Percentiles rank a stretch among this genome's conserved stretches.
Evolutionary conservation across 1,140 invertebrate genomes (phyloP).

Genomic region (Drosophila punjabiensis): DNA sequence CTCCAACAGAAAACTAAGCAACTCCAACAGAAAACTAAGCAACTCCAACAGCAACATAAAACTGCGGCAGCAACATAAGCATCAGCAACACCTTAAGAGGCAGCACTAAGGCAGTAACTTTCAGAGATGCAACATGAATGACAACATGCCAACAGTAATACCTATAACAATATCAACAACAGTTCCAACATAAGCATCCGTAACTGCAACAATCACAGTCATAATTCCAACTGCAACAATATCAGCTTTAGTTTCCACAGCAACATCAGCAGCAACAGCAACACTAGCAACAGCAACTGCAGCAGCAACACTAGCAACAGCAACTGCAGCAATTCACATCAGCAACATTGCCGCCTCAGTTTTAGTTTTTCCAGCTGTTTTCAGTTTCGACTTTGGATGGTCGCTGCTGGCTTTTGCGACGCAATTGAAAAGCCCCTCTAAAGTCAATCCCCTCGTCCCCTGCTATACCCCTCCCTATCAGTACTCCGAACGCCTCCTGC

Average conservation of each 20-base stretch:
- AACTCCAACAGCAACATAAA: too few relatives aligned
- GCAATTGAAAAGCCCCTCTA: constrained; percentile 63
- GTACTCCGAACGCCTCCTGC: not conserved
- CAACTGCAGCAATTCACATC: not conserved
- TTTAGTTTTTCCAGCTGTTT: constrained; percentile 60
- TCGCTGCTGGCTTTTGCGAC: constrained; percentile 56
- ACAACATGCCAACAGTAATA: not conserved
- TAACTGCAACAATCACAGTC: not conserved
- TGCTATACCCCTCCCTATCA: not conserved
- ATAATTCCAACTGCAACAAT: not conserved
- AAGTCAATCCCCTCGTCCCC: not conserved
- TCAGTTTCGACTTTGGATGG: constrained; percentile 60
- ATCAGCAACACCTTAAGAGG: not conserved
- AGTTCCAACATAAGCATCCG: not conserved
- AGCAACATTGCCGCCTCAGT: constrained; percentile 17
- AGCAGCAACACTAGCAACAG: not conserved
- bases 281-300: not conserved
- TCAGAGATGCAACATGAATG: too few relatives aligned
- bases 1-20: not conserved
- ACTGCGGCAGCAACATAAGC: not conserved
- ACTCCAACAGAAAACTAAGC: not conserved
- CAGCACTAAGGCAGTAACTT: too few relatives aligned
- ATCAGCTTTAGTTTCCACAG: not conserved
- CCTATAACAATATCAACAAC: not conserved
- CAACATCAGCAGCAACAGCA: not conserved